Evolutionary conservation across 2,797 vertebrate genomes (phyloP).

Genomic region (Liasis olivaceus): DNA sequence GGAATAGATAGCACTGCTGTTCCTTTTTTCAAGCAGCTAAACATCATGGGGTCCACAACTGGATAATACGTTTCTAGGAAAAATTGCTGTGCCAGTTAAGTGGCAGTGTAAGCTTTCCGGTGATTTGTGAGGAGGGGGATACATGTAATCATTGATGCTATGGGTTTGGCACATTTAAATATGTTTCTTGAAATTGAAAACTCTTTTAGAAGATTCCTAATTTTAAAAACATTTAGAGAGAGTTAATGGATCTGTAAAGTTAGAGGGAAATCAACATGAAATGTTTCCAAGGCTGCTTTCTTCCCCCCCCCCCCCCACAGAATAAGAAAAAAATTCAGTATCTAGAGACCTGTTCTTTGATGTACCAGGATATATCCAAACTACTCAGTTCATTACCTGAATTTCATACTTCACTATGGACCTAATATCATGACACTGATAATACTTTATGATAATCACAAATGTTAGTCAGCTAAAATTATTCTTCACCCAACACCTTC

Average conservation of each 20-base stretch:
- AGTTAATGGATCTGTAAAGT: background rate
- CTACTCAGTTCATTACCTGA: background rate
- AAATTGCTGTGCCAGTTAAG: background rate
- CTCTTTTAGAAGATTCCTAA: background rate
- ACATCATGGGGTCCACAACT: background rate
- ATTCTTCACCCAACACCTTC: background rate
- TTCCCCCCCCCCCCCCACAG: constrained; percentile 9
- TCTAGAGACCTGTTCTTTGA: constrained; percentile 10
- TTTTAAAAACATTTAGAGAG: background rate
- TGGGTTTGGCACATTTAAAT: background rate
- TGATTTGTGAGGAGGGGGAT: background rate
- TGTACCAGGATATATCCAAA: background rate
- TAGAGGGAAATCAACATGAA: background rate
- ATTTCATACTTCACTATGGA: constrained; percentile 46
- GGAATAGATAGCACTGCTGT: background rate
- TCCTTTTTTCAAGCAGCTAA: background rate
- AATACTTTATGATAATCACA: constrained; percentile 14
- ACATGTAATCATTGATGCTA: background rate
- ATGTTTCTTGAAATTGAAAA: background rate
- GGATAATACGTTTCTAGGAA: background rate
- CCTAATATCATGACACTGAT: constrained; percentile 15
- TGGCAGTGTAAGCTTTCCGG: background rate
- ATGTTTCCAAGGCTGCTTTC: background rate
- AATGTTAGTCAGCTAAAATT: constrained; percentile 33
- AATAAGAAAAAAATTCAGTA: too few relatives aligned